These are phyloP conservation scores for Argyresthia goedartella DNA, from an alignment of 2,888 invertebrate species.

Conservation along the genomic window DNA sequence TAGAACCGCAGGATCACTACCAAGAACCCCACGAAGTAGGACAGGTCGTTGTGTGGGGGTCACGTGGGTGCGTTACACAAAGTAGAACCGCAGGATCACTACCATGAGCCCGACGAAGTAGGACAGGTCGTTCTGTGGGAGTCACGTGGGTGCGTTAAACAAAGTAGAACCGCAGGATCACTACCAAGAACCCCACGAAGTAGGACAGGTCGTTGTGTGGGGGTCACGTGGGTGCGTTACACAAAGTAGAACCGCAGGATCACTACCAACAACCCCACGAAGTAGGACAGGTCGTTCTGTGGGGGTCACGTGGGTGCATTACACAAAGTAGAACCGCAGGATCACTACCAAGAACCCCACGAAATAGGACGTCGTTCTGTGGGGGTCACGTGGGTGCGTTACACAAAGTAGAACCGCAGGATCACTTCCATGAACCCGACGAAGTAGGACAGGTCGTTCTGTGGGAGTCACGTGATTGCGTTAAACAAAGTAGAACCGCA, in stretches of 20 bases:
- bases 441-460: conserved; percentile 95
- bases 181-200: conserved; percentile 97
- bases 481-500: conserved; percentile 99
- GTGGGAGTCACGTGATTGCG: conserved; percentile 98
- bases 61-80: background rate
- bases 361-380: conserved; percentile 93
- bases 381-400: background rate
- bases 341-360: conserved; percentile 99
- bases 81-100: conserved; percentile 97
- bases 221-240: background rate
- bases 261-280: conserved; percentile 98
- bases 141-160: background rate
- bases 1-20: conserved; percentile 98
- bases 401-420: conserved; percentile 84
- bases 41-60: conserved; percentile 82
- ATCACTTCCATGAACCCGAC: conserved; percentile 99
- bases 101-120: conserved; percentile 98
- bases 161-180: conserved; percentile 94
- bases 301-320: background rate
- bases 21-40: conserved; percentile 97
- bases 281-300: conserved; percentile 93
- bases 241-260: conserved; percentile 91
- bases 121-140: conserved; percentile 85
- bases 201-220: conserved; percentile 91
- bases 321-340: conserved; percentile 84